Conservation (phyloP, 2,797 vertebrate genomes). For the Arvicola amphibius region DNA sequence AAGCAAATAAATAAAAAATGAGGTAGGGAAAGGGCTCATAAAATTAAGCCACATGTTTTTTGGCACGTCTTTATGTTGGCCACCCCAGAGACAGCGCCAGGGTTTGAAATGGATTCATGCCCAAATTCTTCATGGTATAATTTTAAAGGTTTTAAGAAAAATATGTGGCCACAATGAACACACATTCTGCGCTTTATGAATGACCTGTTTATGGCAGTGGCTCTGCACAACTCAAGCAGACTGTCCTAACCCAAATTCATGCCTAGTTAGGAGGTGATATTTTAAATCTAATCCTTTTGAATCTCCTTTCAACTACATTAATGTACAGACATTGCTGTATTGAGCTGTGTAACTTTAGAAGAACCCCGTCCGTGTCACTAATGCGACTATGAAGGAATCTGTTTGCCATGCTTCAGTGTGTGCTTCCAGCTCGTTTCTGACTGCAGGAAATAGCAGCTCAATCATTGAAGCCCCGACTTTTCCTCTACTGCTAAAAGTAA, state of each 20-base stretch:
- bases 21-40: slow-evolving; percentile 39
- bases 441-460: slow-evolving; percentile 70
- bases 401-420: background rate
- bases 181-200: slow-evolving; percentile 67
- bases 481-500: slow-evolving; percentile 65
- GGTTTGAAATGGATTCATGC: slow-evolving; percentile 74
- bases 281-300: slow-evolving; percentile 50
- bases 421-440: slow-evolving; percentile 28
- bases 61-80: slow-evolving; percentile 58
- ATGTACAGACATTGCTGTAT: background rate
- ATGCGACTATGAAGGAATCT: background rate
- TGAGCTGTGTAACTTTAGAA: background rate
- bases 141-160: slow-evolving; percentile 75
- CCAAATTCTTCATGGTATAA: slow-evolving; percentile 72
- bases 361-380: background rate
- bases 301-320: slow-evolving; percentile 35
- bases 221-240: slow-evolving; percentile 29
- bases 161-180: slow-evolving; percentile 71
- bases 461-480: slow-evolving; percentile 67
- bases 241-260: slow-evolving; percentile 58
- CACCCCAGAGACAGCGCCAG: slow-evolving; percentile 71
- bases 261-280: slow-evolving; percentile 7
- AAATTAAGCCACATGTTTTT: slow-evolving; percentile 55
- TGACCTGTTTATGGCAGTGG: slow-evolving; percentile 66
- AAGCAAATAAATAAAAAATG: slow-evolving; percentile 52